Evolutionary conservation across 2,113 vertebrate genomes (phyloP).

Genomic region (Rhinolophus ferrumequinum): DNA sequence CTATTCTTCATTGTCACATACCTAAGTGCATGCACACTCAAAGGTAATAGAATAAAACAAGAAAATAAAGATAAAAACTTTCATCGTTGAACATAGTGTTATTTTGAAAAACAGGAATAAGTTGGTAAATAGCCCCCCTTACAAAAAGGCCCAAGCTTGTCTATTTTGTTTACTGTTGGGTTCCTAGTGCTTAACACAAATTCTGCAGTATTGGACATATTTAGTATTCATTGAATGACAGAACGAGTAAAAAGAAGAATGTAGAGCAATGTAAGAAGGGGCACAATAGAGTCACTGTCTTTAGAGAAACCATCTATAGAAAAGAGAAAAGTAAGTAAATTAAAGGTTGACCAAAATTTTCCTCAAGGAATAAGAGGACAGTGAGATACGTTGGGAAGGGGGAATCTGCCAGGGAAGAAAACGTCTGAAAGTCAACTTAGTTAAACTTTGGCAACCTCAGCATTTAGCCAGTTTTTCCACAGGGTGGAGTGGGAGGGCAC

Average conservation of each 20-base stretch:
- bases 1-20: neutral
- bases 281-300: neutral
- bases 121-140: neutral
- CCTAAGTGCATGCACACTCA: neutral
- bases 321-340: neutral
- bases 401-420: neutral
- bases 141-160: neutral
- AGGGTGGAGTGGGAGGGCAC: neutral
- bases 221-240: neutral
- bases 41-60: constrained; percentile 37
- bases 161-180: neutral
- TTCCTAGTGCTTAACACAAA: neutral
- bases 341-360: neutral
- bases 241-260: neutral
- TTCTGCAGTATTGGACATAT: neutral
- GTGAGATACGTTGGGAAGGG: neutral
- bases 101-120: neutral
- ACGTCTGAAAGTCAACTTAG: neutral
- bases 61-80: neutral
- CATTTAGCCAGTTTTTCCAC: neutral
- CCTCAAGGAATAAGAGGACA: neutral
- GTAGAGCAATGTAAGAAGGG: neutral
- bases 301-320: neutral
- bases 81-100: neutral
- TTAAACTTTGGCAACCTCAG: neutral